Evolutionary conservation across 2,888 invertebrate genomes (phyloP).

Genomic region (Nemurella pictetii): DNA sequence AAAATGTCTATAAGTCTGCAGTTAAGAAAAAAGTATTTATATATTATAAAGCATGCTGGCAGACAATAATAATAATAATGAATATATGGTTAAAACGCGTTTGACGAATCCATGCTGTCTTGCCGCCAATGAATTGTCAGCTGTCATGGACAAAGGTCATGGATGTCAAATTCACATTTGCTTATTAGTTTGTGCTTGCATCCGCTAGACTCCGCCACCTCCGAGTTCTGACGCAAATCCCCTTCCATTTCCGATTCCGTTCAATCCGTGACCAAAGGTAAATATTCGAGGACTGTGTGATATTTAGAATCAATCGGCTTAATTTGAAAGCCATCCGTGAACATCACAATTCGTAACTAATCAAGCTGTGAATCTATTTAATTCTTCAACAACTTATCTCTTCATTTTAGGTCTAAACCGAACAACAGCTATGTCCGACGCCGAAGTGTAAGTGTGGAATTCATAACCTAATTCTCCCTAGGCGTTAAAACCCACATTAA

Average conservation of each 20-base stretch:
- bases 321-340: not conserved
- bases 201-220: too few relatives aligned
- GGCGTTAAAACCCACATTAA: not conserved
- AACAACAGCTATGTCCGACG: constrained; percentile 28
- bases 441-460: constrained; percentile 30
- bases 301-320: not conserved
- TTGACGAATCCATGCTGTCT: too few relatives aligned
- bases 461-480: constrained; percentile 11
- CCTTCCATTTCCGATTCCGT: not conserved
- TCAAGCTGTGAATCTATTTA: too few relatives aligned
- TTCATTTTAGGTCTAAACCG: constrained; percentile 20
- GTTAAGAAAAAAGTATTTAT: too few relatives aligned
- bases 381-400: not conserved
- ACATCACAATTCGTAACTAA: not conserved
- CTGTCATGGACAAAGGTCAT: too few relatives aligned
- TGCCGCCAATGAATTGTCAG: too few relatives aligned
- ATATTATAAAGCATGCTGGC: too few relatives aligned
- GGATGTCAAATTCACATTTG: too few relatives aligned
- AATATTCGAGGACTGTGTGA: not conserved
- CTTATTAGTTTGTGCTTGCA: too few relatives aligned
- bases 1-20: too few relatives aligned
- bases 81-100: too few relatives aligned
- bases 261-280: not conserved
- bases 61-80: too few relatives aligned
- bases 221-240: not conserved